A percentile compares a stretch with the other conserved stretches of the same genome.
Conservation (phyloP, 2,888 invertebrate genomes). For the Balanococcus diminutus region DNA sequence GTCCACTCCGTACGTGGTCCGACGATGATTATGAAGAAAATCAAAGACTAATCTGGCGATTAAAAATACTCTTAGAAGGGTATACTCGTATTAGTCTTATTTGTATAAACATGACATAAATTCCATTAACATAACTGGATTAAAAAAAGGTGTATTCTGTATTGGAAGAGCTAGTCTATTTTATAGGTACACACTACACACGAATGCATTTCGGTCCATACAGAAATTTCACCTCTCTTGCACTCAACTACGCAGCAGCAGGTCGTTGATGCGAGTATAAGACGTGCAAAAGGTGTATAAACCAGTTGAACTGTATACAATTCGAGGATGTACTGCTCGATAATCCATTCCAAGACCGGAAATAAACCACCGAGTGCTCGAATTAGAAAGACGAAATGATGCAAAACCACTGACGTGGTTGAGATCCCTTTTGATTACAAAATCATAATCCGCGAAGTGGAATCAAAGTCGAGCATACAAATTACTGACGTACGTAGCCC, state of each 20-base stretch:
- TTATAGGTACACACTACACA: not conserved
- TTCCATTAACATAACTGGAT: constrained; percentile 7
- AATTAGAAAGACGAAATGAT: not conserved
- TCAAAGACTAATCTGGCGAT: not conserved
- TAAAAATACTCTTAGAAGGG: not conserved
- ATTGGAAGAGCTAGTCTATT: not conserved
- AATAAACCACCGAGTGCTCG: not conserved
- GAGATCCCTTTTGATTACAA: not conserved
- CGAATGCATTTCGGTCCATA: not conserved
- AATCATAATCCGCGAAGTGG: not conserved
- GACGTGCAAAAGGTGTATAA: not conserved
- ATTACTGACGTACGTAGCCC: not conserved
- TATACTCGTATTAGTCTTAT: not conserved
- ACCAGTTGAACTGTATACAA: not conserved
- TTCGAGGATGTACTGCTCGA: not conserved
- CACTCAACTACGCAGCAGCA: not conserved
- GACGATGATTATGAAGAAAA: not conserved
- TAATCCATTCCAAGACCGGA: not conserved
- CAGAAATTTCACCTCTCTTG: not conserved
- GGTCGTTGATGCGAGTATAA: not conserved
- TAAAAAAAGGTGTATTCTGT: not conserved
- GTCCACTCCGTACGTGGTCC: not conserved
- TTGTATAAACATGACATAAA: not conserved
- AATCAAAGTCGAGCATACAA: constrained; percentile 6
- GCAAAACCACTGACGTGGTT: not conserved